These are phyloP conservation scores for Alauda arvensis DNA, from an alignment of 2,797 vertebrate genomes.

Conservation along the genomic window DNA sequence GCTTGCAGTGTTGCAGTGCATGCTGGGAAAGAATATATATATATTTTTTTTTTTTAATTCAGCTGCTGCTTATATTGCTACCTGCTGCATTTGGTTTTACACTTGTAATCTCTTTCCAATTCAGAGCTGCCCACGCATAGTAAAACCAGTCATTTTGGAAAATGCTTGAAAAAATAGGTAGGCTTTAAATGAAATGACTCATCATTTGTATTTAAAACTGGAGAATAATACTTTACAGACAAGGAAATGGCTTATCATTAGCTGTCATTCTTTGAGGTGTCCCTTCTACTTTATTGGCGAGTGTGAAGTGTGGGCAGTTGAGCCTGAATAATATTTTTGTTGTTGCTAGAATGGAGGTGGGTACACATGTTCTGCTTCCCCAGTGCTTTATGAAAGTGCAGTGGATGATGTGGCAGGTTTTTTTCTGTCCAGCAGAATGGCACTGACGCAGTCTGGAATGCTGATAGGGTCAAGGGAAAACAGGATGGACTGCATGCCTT, in stretches of 20 bases:
- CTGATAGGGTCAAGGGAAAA: not conserved
- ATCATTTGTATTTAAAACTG: not conserved
- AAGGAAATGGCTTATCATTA: not conserved
- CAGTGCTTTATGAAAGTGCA: not conserved
- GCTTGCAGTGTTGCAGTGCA: not conserved
- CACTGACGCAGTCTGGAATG: not conserved
- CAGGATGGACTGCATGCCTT: not conserved
- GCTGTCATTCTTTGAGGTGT: not conserved
- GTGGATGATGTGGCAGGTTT: not conserved
- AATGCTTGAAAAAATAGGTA: not conserved
- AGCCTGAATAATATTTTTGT: not conserved
- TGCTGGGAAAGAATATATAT: not conserved
- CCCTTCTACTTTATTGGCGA: not conserved
- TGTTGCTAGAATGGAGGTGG: not conserved
- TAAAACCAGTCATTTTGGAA: not conserved
- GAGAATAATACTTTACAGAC: not conserved
- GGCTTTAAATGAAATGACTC: not conserved
- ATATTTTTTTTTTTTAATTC: not conserved
- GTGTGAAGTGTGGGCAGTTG: not conserved
- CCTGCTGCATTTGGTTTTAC: not conserved
- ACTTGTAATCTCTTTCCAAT: not conserved
- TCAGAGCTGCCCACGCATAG: not conserved
- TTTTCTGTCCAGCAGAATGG: not conserved
- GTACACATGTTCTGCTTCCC: not conserved
- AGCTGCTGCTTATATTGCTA: not conserved